A percentile compares a stretch with the other conserved stretches of the same genome.
Conservation (phyloP, 2,797 vertebrate species). For the Hybognathus amarus region DNA sequence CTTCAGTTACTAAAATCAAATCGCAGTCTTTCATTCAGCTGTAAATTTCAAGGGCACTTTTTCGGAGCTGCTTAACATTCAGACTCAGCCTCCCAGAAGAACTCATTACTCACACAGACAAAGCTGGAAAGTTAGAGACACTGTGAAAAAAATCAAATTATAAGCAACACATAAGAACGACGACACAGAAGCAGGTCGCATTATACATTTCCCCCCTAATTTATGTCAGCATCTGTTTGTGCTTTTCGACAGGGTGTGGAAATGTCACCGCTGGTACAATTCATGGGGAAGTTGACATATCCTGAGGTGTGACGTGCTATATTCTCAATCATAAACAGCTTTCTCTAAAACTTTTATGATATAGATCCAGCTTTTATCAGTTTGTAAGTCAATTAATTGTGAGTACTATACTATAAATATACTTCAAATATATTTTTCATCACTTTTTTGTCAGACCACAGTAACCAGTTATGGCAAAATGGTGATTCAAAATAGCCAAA, state of each 20-base stretch:
- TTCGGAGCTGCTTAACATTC: conserved; percentile 36
- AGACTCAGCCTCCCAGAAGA: conserved; percentile 39
- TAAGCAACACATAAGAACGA: background rate
- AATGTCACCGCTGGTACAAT: background rate
- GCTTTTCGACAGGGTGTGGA: conserved; percentile 3
- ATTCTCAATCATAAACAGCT: background rate
- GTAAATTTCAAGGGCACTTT: conserved; percentile 35
- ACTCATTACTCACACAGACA: conserved; percentile 47
- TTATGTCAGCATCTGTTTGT: conserved; percentile 4
- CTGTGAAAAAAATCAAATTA: conserved; percentile 14
- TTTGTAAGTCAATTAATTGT: background rate
- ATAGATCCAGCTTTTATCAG: background rate
- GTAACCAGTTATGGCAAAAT: background rate
- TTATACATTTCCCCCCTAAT: background rate
- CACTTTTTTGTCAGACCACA: background rate
- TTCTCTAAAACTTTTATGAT: background rate
- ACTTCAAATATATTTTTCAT: background rate
- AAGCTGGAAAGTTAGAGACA: conserved; percentile 25
- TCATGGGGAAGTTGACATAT: background rate
- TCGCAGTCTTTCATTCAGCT: conserved; percentile 12
- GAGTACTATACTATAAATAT: background rate
- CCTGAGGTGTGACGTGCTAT: background rate
- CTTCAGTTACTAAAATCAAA: background rate
- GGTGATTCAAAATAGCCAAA: background rate
- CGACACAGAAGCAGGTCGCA: background rate